Conservation (phyloP, 2,888 invertebrate species). For the Tachina fera region DNA sequence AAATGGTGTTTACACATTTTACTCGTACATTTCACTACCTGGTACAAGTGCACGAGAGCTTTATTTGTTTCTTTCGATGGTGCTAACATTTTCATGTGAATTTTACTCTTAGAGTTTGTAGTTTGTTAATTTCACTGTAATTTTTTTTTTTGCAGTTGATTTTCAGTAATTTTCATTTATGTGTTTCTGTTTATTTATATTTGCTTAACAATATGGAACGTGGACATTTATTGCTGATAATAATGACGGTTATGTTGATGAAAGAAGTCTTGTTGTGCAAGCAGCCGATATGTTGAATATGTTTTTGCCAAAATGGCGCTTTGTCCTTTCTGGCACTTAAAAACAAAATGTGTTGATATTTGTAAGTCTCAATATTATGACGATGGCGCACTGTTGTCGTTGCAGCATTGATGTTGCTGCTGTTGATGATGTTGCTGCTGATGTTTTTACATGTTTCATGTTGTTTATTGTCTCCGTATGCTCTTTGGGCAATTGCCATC, state of each 20-base stretch:
- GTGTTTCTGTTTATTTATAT: slow-evolving; percentile 74
- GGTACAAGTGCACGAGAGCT: slow-evolving; percentile 11
- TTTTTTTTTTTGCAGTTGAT: slow-evolving; percentile 34
- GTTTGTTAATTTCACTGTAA: slow-evolving; percentile 3
- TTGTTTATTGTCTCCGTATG: slow-evolving; percentile 56
- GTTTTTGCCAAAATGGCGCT: slow-evolving; percentile 30
- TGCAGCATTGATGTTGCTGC: slow-evolving; percentile 12
- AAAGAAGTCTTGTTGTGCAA: slow-evolving; percentile 1
- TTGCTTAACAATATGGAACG: slow-evolving; percentile 78
- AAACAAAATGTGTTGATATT: slow-evolving; percentile 63
- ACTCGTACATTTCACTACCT: slow-evolving; percentile 39
- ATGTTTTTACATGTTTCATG: slow-evolving; percentile 53
- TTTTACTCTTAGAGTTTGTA: slow-evolving; percentile 5
- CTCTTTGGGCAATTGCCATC: slow-evolving; percentile 34
- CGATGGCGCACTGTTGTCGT: slow-evolving; percentile 33
- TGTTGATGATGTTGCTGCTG: slow-evolving; percentile 24
- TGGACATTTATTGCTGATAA: slow-evolving; percentile 30
- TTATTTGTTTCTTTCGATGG: not conserved
- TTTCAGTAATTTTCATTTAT: slow-evolving; percentile 74
- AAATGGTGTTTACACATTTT: slow-evolving; percentile 27
- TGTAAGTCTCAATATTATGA: slow-evolving; percentile 56
- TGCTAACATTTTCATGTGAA: slow-evolving; percentile 14
- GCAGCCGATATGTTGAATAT: slow-evolving; percentile 18
- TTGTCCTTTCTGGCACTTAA: slow-evolving; percentile 55
- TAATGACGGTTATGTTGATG: slow-evolving; percentile 20